Base-by-base conservation (phyloP, 2,113 vertebrate species). In the Petrocephalus microphthalmus region DNA sequence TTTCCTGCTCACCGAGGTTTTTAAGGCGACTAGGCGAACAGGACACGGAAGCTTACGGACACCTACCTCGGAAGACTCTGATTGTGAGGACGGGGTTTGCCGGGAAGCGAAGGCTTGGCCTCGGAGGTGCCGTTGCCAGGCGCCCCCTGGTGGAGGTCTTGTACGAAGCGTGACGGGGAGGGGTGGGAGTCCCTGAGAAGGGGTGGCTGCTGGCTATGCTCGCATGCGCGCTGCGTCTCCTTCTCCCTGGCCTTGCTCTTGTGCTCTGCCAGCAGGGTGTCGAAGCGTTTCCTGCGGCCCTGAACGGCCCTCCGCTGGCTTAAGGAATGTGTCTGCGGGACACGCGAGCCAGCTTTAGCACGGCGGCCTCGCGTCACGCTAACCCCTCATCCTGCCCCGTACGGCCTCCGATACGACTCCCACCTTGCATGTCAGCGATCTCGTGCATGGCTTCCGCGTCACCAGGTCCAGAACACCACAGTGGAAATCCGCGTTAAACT, bases 391-490 rank as follows among this genome's bases (percentile, higher is more conserved):
- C 7, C 17, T 47, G 37, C 45, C 20, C 45, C 5, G 17, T 2
- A n/a, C 20, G 6, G 78, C 13, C 17, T 49, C 33, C 7, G 81
- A 37, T 25, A 52, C 25, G 37, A 7, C 29, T 5, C 54, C 88
- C 95, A 99, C 98, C 98, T 99, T 99, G 97, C 98, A 99, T 93
- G 98, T 99, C 94, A 99, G 95, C 93, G 98, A 99, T 96, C 98
- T 97, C 93, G 98, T 99, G 95, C 98, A 99, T 94, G 97, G 96
- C 95, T 99, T 99, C 94, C 97, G 97, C 92, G 97, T 97, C 90
- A 97, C 97, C 87, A 97, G 93, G 95, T 99, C 98, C 92, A 99
- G 91, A 93, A 99, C 98, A 88, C 98, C 98, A 96, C 98, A 99
- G 94, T 99, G 98, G 93, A 97, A 95, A 94, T 99, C 98, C 92